Conservation (phyloP, 2,888 invertebrate genomes). For the Malthinus flaveolus region DNA sequence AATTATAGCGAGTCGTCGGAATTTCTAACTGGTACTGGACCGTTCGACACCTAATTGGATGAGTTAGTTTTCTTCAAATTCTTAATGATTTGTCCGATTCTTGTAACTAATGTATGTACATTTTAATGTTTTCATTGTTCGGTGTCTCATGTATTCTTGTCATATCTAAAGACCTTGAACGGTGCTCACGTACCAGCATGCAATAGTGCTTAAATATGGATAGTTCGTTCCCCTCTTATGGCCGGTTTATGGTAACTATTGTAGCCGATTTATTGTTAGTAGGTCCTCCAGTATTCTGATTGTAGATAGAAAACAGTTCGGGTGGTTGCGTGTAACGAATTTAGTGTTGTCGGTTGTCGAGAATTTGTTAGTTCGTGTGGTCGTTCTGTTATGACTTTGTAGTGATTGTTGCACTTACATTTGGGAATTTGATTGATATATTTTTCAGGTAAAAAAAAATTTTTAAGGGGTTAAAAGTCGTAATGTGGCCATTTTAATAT, state of each 20-base stretch:
- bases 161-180: conserved; percentile 31
- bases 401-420: neutral
- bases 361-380: no score
- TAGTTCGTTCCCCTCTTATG: conserved; percentile 41
- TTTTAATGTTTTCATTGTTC: conserved; percentile 17
- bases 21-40: no score
- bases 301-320: conserved; percentile 11
- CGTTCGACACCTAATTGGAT: neutral
- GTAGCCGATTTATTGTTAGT: conserved; percentile 24
- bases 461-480: no score
- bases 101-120: neutral
- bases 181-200: conserved; percentile 33
- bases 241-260: conserved; percentile 29
- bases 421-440: no score
- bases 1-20: no score
- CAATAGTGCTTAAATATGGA: conserved; percentile 29
- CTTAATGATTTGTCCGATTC: neutral
- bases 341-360: neutral
- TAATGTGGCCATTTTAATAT: no score
- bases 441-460: no score
- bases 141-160: conserved; percentile 18
- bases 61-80: neutral
- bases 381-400: neutral
- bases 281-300: conserved; percentile 23
- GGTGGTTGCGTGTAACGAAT: conserved; percentile 3